phyloP scores from a whole-genome alignment of 2,797 vertebrate genomes.

The Danio aesculapii region DNA sequence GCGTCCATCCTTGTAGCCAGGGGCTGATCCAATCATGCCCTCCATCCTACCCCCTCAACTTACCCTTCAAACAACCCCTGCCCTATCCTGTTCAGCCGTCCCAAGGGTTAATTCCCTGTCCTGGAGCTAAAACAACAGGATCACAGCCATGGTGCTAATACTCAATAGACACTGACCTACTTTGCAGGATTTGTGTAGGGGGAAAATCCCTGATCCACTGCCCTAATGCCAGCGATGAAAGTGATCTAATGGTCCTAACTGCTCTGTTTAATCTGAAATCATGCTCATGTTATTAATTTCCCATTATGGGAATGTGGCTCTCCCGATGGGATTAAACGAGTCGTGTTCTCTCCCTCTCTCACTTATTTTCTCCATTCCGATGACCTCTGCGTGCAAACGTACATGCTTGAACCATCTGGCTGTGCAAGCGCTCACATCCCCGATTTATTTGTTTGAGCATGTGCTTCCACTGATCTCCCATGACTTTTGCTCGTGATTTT shows the following conservation, averaged over 20 bases:
- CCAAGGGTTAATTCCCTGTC: constrained; percentile 81
- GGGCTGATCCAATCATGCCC: constrained; percentile 67
- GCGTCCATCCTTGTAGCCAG: constrained; percentile 63
- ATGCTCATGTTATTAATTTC: constrained; percentile 84
- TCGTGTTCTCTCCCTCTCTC: constrained; percentile 46
- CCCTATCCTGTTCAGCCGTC: constrained; percentile 78
- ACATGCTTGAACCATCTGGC: constrained; percentile 75
- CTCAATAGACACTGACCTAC: constrained; percentile 85
- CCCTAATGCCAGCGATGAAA: constrained; percentile 83
- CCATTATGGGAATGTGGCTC: constrained; percentile 83
- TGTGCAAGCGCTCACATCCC: constrained; percentile 61
- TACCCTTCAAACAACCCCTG: constrained; percentile 77
- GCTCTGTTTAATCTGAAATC: constrained; percentile 83
- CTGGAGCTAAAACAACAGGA: constrained; percentile 83
- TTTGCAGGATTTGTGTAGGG: constrained; percentile 79
- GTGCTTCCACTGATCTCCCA: constrained; percentile 19
- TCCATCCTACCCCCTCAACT: constrained; percentile 62
- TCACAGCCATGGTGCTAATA: constrained; percentile 83
- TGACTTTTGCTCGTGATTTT: constrained; percentile 24
- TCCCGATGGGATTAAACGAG: constrained; percentile 80
- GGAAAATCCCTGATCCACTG: constrained; percentile 72
- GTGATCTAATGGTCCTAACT: constrained; percentile 84
- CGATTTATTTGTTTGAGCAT: constrained; percentile 71
- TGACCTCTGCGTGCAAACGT: constrained; percentile 71
- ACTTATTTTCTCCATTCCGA: constrained; percentile 64